A percentile compares a stretch with the other conserved stretches of the same genome.
These are phyloP conservation scores for Sebastes taczanowskii DNA, from an alignment of 2,797 vertebrate genomes.

Conservation along the genomic window DNA sequence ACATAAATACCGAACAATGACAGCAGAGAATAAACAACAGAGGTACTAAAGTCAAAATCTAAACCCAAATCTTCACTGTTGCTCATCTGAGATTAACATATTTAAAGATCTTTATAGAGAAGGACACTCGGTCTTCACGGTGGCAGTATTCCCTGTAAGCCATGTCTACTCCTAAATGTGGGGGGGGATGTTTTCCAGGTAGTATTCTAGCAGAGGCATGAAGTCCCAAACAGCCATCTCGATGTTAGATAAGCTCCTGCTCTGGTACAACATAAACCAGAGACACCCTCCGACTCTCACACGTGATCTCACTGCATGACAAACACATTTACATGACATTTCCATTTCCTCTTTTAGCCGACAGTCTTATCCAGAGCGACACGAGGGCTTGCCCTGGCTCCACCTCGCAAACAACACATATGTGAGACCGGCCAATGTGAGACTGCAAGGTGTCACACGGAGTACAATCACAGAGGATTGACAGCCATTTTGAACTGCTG, in stretches of 20 bases:
- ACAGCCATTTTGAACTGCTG: slow-evolving; percentile 58
- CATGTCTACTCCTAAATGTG: slow-evolving; percentile 16
- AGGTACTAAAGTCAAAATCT: neutral
- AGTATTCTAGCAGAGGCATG: slow-evolving; percentile 6
- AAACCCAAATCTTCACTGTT: neutral
- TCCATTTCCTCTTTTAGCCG: slow-evolving; percentile 63
- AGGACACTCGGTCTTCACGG: neutral
- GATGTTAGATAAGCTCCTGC: slow-evolving; percentile 42
- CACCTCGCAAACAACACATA: slow-evolving; percentile 8
- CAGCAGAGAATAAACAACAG: neutral
- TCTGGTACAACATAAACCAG: slow-evolving; percentile 54
- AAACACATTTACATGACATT: slow-evolving; percentile 70
- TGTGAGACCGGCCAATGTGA: slow-evolving; percentile 10
- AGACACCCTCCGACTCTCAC: slow-evolving; percentile 30
- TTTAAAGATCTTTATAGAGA: neutral
- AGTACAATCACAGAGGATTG: neutral
- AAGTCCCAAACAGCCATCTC: slow-evolving; percentile 20
- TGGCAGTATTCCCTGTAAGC: neutral
- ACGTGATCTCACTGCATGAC: slow-evolving; percentile 52
- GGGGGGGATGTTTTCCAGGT: slow-evolving; percentile 12
- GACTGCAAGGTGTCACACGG: slow-evolving; percentile 33
- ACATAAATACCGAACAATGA: neutral
- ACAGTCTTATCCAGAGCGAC: slow-evolving; percentile 15
- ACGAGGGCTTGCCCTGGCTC: slow-evolving; percentile 19
- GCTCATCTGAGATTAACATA: neutral